Conservation (phyloP, 2,797 vertebrate species). For the Gadopsis bispinosus region DNA sequence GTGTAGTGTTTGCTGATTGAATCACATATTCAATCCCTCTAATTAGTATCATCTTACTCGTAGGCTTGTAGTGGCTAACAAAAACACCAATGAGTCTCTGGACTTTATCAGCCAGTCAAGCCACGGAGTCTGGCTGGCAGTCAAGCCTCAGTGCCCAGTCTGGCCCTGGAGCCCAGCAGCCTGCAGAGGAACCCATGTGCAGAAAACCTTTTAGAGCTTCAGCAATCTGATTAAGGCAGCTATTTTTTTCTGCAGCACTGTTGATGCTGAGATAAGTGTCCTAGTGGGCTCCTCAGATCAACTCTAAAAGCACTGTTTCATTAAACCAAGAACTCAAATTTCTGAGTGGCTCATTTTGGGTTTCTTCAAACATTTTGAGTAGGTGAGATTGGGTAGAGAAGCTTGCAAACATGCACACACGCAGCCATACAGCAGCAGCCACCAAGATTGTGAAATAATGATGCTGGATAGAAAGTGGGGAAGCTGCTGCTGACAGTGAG, state of each 20-base stretch:
- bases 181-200: slow-evolving; percentile 74
- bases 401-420: slow-evolving; percentile 11
- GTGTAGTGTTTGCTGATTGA: slow-evolving; percentile 64
- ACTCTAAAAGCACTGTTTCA: slow-evolving; percentile 80
- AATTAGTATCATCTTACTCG: slow-evolving; percentile 76
- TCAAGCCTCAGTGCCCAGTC: slow-evolving; percentile 65
- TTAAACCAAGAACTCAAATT: slow-evolving; percentile 78
- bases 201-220: slow-evolving; percentile 80
- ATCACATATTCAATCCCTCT: slow-evolving; percentile 75
- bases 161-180: slow-evolving; percentile 62
- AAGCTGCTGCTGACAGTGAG: slow-evolving; percentile 62
- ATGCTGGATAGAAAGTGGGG: slow-evolving; percentile 62
- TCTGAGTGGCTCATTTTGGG: slow-evolving; percentile 74
- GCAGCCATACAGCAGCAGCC: slow-evolving; percentile 38
- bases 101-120: slow-evolving; percentile 69
- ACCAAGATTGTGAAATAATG: slow-evolving; percentile 69
- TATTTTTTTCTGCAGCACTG: slow-evolving; percentile 62
- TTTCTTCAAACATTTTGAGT: slow-evolving; percentile 66
- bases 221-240: slow-evolving; percentile 80
- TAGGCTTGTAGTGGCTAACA: slow-evolving; percentile 66
- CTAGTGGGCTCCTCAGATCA: slow-evolving; percentile 72
- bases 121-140: slow-evolving; percentile 62
- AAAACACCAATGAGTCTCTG: slow-evolving; percentile 75
- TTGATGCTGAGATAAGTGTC: slow-evolving; percentile 81
- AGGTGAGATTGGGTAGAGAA: slow-evolving; percentile 43